Evolutionary conservation across 2,113 vertebrate genomes (phyloP).

Genomic region (Bos indicus): DNA sequence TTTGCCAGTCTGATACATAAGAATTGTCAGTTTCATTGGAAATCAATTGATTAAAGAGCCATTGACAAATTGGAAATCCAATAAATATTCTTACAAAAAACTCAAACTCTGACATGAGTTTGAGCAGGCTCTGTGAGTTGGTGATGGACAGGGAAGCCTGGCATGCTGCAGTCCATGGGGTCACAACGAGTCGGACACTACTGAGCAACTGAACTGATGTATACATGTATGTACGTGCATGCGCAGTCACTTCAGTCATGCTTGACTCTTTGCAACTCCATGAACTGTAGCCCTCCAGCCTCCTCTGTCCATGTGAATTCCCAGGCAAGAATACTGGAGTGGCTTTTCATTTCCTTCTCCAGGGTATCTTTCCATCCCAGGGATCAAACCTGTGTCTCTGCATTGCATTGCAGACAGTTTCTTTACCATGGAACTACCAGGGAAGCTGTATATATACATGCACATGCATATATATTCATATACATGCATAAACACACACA

Average conservation of each 20-base stretch:
- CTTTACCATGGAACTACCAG: not conserved
- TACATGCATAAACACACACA: not conserved
- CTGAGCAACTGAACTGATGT: not conserved
- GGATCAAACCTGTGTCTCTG: not conserved
- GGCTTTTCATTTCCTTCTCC: not conserved
- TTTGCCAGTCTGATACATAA: not conserved
- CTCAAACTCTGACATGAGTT: too few relatives aligned
- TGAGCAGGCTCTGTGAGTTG: too few relatives aligned
- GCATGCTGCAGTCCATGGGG: not conserved
- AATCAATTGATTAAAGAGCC: not conserved
- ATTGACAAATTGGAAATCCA: not conserved
- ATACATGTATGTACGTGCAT: not conserved
- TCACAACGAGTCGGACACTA: fast-evolving
- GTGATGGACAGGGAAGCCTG: not conserved
- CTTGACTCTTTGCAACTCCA: not conserved
- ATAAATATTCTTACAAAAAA: not conserved
- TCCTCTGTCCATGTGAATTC: not conserved
- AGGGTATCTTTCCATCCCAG: not conserved
- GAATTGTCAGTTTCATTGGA: not conserved
- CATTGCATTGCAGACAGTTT: not conserved
- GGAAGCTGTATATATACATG: not conserved
- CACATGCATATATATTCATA: not conserved
- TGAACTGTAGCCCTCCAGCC: not conserved
- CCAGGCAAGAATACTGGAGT: not conserved
- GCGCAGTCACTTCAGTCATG: not conserved